Conservation (phyloP, 1,140 invertebrate genomes). For the Zaprionus africanus region DNA sequence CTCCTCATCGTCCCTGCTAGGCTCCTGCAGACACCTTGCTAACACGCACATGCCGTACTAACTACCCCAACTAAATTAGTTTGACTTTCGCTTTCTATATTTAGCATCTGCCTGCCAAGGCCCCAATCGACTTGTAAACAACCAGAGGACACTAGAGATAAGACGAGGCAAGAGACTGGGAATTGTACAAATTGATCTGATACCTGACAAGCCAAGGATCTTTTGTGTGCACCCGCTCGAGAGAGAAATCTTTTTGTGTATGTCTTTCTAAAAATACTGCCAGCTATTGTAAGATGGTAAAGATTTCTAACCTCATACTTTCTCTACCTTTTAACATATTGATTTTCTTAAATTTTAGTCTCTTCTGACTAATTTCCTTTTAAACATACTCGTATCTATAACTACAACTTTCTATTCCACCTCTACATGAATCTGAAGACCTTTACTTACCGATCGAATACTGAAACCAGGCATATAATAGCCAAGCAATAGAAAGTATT, state of each 20-base stretch:
- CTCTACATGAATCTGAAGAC: background rate
- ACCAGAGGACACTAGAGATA: constrained; percentile 40
- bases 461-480: constrained; percentile 81
- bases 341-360: too few relatives aligned
- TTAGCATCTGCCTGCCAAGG: constrained; percentile 56
- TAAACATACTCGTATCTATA: background rate
- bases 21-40: constrained; percentile 26
- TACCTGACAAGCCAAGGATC: background rate
- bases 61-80: constrained; percentile 56
- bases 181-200: background rate
- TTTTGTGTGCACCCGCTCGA: background rate
- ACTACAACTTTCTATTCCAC: background rate
- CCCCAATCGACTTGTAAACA: constrained; percentile 58
- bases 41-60: constrained; percentile 35
- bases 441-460: constrained; percentile 83
- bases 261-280: background rate
- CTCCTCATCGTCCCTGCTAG: background rate
- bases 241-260: background rate
- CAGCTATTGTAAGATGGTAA: too few relatives aligned
- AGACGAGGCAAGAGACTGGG: background rate
- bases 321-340: too few relatives aligned
- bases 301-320: too few relatives aligned
- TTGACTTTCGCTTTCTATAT: constrained; percentile 59
- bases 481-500: constrained; percentile 84
- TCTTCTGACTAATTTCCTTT: background rate